Conservation (phyloP, 1,140 invertebrate species). For the Delia radicum region DNA sequence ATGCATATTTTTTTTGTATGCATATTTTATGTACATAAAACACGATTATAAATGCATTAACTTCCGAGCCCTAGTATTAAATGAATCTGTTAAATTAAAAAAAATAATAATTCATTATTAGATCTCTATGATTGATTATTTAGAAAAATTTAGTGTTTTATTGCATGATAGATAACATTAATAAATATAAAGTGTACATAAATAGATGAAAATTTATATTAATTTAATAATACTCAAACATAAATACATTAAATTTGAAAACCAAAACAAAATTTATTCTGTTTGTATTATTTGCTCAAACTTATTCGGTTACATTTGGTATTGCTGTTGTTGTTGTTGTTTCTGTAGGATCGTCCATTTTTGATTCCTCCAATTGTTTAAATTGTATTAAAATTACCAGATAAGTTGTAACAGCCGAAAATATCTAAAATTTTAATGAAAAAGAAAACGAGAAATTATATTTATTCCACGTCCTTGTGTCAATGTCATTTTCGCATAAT, state of each 20-base stretch:
- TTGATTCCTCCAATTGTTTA: constrained; percentile 52
- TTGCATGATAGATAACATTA: too few relatives aligned
- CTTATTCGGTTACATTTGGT: neutral
- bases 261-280: neutral
- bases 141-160: neutral
- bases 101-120: too few relatives aligned
- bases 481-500: too few relatives aligned
- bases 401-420: constrained; percentile 52
- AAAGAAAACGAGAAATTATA: too few relatives aligned
- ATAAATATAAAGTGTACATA: neutral
- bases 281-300: neutral
- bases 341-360: constrained; percentile 35
- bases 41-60: too few relatives aligned
- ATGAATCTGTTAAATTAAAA: too few relatives aligned
- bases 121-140: too few relatives aligned
- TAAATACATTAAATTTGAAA: neutral
- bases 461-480: too few relatives aligned
- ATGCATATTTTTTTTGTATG: too few relatives aligned
- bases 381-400: constrained; percentile 53
- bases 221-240: neutral
- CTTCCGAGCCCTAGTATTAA: too few relatives aligned
- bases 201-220: neutral
- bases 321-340: neutral
- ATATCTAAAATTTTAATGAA: constrained; percentile 39
- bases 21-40: too few relatives aligned